Conservation (phyloP, 2,888 invertebrate genomes). For the Eristalinus sepulchralis region DNA sequence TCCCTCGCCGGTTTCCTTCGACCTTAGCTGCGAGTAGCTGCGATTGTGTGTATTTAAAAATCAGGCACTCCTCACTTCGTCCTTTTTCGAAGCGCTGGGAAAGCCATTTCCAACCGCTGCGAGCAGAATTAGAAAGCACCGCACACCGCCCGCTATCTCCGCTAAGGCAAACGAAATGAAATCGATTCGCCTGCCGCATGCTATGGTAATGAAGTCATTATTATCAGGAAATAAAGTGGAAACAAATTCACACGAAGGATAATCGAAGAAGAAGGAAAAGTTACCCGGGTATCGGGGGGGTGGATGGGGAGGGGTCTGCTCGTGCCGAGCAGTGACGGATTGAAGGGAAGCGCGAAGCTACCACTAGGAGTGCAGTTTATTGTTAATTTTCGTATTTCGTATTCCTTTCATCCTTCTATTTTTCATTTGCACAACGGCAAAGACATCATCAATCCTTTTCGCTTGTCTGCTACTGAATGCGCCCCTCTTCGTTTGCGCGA, state of each 20-base stretch:
- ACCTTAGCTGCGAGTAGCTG: not conserved
- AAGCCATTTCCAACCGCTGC: slow-evolving; percentile 37
- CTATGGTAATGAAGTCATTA: slow-evolving; percentile 69
- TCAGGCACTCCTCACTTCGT: not conserved
- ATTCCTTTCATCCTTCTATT: not conserved
- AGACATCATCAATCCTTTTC: slow-evolving; percentile 36
- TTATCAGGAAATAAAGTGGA: slow-evolving; percentile 70
- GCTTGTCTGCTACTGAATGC: slow-evolving; percentile 34
- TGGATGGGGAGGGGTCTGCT: too few relatives aligned
- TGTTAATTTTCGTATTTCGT: slow-evolving; percentile 27
- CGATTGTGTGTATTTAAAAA: not conserved
- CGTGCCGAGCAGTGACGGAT: slow-evolving; percentile 1
- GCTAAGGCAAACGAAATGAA: slow-evolving; percentile 47
- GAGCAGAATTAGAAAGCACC: slow-evolving; percentile 1
- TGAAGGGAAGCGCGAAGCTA: not conserved
- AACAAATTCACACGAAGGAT: slow-evolving; percentile 69
- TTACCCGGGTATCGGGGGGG: slow-evolving; percentile 13
- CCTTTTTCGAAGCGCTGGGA: not conserved
- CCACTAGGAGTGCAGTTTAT: slow-evolving; percentile 19
- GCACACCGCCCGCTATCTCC: not conserved
- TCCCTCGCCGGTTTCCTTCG: not conserved
- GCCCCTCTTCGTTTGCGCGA: not conserved
- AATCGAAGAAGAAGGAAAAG: slow-evolving; percentile 49
- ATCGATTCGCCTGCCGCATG: slow-evolving; percentile 67
- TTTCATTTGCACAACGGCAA: not conserved